Base-by-base conservation (phyloP, 2,113 vertebrate genomes). In the Notarius lentiginosus region DNA sequence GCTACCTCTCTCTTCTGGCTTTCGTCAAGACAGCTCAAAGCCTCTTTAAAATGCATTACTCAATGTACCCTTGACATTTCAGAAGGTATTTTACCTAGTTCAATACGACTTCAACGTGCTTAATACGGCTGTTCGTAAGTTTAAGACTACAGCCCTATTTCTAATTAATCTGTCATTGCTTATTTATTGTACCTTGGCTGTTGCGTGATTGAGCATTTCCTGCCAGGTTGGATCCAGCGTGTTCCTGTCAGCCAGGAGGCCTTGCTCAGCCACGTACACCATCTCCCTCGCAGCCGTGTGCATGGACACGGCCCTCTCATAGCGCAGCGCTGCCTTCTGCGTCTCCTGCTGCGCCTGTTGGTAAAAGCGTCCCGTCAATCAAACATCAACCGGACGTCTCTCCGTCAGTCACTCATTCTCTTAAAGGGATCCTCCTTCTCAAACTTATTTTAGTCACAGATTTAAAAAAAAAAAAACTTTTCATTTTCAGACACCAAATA, bases 141-240 rank as follows among this genome's bases (percentile, higher is more conserved):
- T 14, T 66, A 53, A 66, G 30, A 70, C 24, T 60, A 41, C 12
- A 2, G 17, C 27, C 4, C 8, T 80, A 1, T 34, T 24, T 41
- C 41, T 10, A 58, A 30, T 60, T 30, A 75, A 80, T 30, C 18
- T 22, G 22, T 61, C 47, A 79, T 79, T 58, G 55, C 55, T 20
- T 34, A n/a, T 20, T 66, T 47, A 51, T 75, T 9, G 91, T 91
- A 98, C 97, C 94, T 98, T 98, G 86, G 96, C 91, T 0, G 97
- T 98, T 15, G 97, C 97, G 0, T 98, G 97, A 91, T 98, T 98
- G 49, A 98, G 96, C 97, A 98, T 98, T 91, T 98, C 97, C 89
- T 98, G 97, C 97, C 97, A 98, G 0, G 97, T 98, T 41, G 97
- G 97, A 86, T 98, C 97, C 91, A 98, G 91, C 0, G 96, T 95